Evolutionary conservation across 1,140 invertebrate genomes (phyloP).

Genomic region (Aphis craccivora): DNA sequence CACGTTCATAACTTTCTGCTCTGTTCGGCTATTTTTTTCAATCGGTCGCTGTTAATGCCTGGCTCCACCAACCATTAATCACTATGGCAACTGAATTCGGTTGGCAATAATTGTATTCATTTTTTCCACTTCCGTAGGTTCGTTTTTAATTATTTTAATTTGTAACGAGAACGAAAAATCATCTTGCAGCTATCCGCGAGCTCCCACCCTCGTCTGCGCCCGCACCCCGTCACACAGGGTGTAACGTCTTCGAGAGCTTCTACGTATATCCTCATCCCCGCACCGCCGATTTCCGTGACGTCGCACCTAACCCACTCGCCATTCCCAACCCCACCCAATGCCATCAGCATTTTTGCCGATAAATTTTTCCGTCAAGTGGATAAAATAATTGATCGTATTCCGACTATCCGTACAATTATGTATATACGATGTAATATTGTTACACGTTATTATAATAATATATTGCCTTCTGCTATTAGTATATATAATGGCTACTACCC

Average conservation of each 20-base stretch:
- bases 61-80: not conserved
- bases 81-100: slow-evolving; percentile 48
- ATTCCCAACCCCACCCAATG: not conserved
- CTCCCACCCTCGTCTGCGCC: not conserved
- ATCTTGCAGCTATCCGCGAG: not conserved
- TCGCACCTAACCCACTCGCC: not conserved
- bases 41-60: not conserved
- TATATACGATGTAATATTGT: not conserved
- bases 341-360: not conserved
- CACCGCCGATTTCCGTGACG: not conserved
- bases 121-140: slow-evolving; percentile 50
- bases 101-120: slow-evolving; percentile 50
- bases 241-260: not conserved
- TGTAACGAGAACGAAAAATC: slow-evolving; percentile 55
- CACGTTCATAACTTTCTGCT: not conserved
- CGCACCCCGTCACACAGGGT: not conserved
- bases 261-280: not conserved
- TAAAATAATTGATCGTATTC: slow-evolving; percentile 48
- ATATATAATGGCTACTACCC: not conserved
- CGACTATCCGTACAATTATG: not conserved
- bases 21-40: not conserved
- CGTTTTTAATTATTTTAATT: slow-evolving; percentile 57
- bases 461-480: not conserved
- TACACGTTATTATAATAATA: not conserved
- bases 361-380: slow-evolving; percentile 15